phyloP scores from a whole-genome alignment of 2,797 vertebrate genomes.

The Kryptopterus vitreolus region DNA sequence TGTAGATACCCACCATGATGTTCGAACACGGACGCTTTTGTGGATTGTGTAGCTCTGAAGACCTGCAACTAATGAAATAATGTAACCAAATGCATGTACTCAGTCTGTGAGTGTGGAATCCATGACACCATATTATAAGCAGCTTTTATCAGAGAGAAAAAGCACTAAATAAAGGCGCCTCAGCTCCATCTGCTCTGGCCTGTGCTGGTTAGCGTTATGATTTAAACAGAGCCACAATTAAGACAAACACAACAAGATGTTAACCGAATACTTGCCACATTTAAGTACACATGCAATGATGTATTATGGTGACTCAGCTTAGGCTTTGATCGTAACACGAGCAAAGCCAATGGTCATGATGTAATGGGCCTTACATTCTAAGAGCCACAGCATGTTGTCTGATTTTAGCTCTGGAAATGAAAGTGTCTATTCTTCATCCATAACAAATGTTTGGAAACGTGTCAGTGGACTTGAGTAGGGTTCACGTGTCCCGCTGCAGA shows the following conservation, averaged over 20 bases:
- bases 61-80: slow-evolving; percentile 19
- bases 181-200: slow-evolving; percentile 54
- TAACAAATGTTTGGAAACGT: slow-evolving; percentile 53
- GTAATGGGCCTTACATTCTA: slow-evolving; percentile 48
- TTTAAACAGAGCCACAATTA: slow-evolving; percentile 52
- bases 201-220: slow-evolving; percentile 57
- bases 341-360: slow-evolving; percentile 40
- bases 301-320: slow-evolving; percentile 46
- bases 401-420: slow-evolving; percentile 47
- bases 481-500: slow-evolving; percentile 53
- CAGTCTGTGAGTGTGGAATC: slow-evolving; percentile 18
- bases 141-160: slow-evolving; percentile 61
- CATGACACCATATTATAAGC: slow-evolving; percentile 62
- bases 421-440: slow-evolving; percentile 46
- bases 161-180: slow-evolving; percentile 32
- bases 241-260: slow-evolving; percentile 57
- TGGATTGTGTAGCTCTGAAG: not conserved
- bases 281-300: slow-evolving; percentile 41
- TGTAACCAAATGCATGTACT: slow-evolving; percentile 30
- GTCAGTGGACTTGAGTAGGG: slow-evolving; percentile 43
- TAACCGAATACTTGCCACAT: slow-evolving; percentile 52
- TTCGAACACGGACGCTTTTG: slow-evolving; percentile 21
- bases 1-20: slow-evolving; percentile 35
- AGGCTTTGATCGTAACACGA: slow-evolving; percentile 48
- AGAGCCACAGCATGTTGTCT: slow-evolving; percentile 38